Percentiles rank a stretch among this genome's conserved stretches.
Evolutionary conservation across 2,797 vertebrate species (phyloP).

Genomic region (Chelon labrosus): DNA sequence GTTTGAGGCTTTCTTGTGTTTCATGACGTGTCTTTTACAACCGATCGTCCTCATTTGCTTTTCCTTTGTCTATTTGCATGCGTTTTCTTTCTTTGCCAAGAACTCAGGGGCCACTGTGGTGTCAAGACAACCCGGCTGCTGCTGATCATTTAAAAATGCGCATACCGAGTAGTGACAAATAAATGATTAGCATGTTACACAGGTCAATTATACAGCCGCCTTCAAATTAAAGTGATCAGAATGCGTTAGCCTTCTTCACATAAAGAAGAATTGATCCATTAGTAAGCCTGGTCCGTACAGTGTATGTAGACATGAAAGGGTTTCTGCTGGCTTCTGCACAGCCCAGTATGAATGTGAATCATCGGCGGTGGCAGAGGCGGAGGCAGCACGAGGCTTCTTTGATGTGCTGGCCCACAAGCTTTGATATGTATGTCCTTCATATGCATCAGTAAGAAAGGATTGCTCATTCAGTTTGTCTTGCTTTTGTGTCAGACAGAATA

Average conservation of each 20-base stretch:
- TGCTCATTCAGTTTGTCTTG: constrained; percentile 36
- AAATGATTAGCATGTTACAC: background rate
- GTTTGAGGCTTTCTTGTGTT: too few relatives aligned
- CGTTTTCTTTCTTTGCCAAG: background rate
- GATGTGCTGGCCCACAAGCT: constrained; percentile 60
- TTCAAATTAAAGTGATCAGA: background rate
- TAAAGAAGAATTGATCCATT: constrained; percentile 19
- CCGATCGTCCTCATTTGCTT: background rate
- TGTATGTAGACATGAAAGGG: constrained; percentile 31
- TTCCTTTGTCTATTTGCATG: constrained; percentile 5
- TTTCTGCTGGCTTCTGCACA: constrained; percentile 32
- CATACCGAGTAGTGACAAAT: background rate
- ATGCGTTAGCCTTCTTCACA: constrained; percentile 6
- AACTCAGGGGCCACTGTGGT: background rate
- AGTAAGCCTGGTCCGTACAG: background rate
- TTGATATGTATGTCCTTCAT: constrained; percentile 65
- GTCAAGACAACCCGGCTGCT: background rate
- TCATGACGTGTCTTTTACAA: too few relatives aligned
- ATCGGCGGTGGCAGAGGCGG: background rate
- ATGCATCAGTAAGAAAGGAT: constrained; percentile 50
- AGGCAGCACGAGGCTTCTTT: constrained; percentile 50
- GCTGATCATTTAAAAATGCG: background rate
- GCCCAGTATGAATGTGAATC: constrained; percentile 59
- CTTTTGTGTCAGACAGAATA: constrained; percentile 26
- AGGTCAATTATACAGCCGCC: background rate